phyloP scores from a whole-genome alignment of 2,797 vertebrate genomes.

The Sebastes aleutianus region DNA sequence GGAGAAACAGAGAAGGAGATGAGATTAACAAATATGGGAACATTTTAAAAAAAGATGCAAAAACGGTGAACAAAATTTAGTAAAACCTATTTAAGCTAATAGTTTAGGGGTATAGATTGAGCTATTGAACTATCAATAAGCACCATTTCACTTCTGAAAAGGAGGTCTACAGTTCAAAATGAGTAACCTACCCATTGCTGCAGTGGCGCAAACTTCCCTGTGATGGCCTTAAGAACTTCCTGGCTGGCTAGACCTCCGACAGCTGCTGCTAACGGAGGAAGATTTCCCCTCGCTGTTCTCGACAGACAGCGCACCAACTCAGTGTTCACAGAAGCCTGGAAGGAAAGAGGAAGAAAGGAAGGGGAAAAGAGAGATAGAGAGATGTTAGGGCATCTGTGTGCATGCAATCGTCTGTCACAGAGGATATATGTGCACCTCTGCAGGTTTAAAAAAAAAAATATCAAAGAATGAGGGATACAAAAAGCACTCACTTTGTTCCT shows the following conservation, averaged over 20 bases:
- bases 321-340: conserved; percentile 81
- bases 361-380: background rate
- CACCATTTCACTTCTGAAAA: background rate
- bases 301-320: conserved; percentile 89
- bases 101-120: background rate
- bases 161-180: background rate
- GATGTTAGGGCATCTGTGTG: background rate
- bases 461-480: background rate
- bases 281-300: conserved; percentile 87
- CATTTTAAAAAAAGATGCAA: background rate
- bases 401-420: background rate
- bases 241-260: conserved; percentile 94
- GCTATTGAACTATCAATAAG: background rate
- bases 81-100: background rate
- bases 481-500: conserved; percentile 86
- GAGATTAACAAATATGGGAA: background rate
- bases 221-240: conserved; percentile 96
- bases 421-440: background rate
- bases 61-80: background rate
- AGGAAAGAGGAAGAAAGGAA: background rate
- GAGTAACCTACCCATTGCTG: conserved; percentile 93
- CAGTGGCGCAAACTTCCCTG: conserved; percentile 96
- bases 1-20: background rate
- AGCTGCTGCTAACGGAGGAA: conserved; percentile 90
- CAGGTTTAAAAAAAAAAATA: background rate